Conservation (phyloP, 2,888 invertebrate species). For the Quadroppia sp. region DNA sequence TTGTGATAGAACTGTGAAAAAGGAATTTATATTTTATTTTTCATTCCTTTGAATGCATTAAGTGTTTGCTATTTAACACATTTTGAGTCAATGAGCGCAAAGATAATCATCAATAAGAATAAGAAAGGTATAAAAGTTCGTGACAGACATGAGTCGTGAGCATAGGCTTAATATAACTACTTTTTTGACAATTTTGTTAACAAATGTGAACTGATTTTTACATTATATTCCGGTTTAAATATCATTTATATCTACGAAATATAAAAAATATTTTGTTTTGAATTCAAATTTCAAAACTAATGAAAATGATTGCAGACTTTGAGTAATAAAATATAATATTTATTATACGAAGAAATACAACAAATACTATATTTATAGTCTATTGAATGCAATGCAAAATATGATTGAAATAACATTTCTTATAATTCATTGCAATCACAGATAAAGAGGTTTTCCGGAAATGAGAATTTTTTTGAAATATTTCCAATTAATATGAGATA, state of each 20-base stretch:
- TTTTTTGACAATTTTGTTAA: constrained; percentile 12
- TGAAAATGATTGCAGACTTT: no score
- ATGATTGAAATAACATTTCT: no score
- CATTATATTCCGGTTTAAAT: background rate
- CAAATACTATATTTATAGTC: no score
- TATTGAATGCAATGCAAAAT: no score
- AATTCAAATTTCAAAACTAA: no score
- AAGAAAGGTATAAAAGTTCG: background rate
- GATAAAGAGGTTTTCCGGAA: no score
- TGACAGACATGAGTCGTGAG: constrained; percentile 5
- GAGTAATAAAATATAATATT: no score
- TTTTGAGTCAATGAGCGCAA: constrained; percentile 17
- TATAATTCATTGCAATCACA: no score
- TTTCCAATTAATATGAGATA: no score
- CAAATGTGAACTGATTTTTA: background rate
- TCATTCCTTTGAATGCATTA: background rate
- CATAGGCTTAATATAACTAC: background rate
- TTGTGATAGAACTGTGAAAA: constrained; percentile 12
- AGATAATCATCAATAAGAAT: background rate
- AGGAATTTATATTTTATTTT: background rate
- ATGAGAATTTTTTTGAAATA: no score
- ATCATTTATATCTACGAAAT: background rate
- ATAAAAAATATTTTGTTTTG: no score
- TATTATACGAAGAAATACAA: no score
- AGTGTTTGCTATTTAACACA: constrained; percentile 1